These are phyloP conservation scores for Teleogryllus occipitalis DNA, from an alignment of 1,140 invertebrate species.

Conservation along the genomic window DNA sequence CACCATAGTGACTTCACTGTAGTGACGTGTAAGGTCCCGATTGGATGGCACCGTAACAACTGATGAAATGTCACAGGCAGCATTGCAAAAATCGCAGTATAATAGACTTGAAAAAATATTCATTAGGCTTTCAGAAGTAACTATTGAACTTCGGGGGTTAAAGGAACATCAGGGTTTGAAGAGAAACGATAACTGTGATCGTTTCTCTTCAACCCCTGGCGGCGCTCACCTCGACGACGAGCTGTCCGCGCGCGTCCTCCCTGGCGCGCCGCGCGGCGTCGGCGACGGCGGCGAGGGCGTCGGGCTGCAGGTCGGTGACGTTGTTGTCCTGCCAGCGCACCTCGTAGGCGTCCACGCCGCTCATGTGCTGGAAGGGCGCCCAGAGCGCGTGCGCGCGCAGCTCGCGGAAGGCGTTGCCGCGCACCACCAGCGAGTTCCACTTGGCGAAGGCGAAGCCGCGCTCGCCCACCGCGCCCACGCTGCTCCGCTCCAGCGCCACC, in stretches of 20 bases:
- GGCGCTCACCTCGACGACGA: not conserved
- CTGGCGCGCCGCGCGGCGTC: slow-evolving; percentile 50
- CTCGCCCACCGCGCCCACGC: slow-evolving; percentile 46
- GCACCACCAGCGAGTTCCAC: slow-evolving; percentile 53
- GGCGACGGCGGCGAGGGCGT: slow-evolving; percentile 50
- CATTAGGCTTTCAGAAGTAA: no score
- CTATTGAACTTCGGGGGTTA: no score
- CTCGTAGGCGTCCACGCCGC: slow-evolving; percentile 28
- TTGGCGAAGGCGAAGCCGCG: slow-evolving; percentile 48
- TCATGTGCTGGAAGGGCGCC: slow-evolving; percentile 31
- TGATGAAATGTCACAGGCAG: no score
- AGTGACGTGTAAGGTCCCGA: no score
- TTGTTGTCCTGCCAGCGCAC: slow-evolving; percentile 22
- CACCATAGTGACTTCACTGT: no score
- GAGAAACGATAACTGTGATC: no score
- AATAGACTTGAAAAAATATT: no score
- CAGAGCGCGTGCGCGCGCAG: slow-evolving; percentile 46
- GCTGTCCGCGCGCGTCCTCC: slow-evolving; percentile 38
- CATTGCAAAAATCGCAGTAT: no score
- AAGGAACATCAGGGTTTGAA: no score
- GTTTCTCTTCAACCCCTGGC: no score
- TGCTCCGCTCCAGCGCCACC: slow-evolving; percentile 50
- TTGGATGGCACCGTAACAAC: no score
- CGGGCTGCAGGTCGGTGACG: slow-evolving; percentile 31
- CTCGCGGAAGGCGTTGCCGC: slow-evolving; percentile 51